Evolutionary conservation across 2,797 vertebrate species (phyloP), one percentile per base, ranked within the genome.

Genomic region (Coluber constrictor): DNA sequence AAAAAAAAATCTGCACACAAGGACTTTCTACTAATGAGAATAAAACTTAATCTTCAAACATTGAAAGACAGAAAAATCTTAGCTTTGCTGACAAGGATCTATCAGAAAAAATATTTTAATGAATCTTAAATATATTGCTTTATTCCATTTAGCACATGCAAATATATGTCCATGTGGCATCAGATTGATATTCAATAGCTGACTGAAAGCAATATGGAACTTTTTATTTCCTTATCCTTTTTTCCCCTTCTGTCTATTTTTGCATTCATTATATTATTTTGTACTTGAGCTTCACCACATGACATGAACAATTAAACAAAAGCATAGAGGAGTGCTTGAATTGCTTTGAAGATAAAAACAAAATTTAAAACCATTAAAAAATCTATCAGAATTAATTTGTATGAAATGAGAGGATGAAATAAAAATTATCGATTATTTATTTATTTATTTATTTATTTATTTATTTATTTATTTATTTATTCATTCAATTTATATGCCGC

Each of bases 211-310:
- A 93, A 90, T 90, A 66, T 57, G 25, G 23, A 89, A 18, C 60
- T 63, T 91, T 29, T 88, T 63, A n/a, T 87, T 89, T 55, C 86
- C 5, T 12, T 57, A 56, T 90, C 87, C 56, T 32, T 55, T 88
- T 91, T 54, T 59, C 47, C 7, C 7, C 56, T n/a, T 87, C 54
- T 29, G 6, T 66, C 70, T 59, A 25, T 51, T 93, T 89, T 43
- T 56, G 57, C 90, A 92, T 90, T 94, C 56, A 94, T 92, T 94
- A 90, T 86, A 57, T 92, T 63, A 63, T 83, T 92, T 90, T 60
- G 13, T 37, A 86, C 23, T 25, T 88, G 32, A 83, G 91, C 25
- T 92, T 86, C 90, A 57, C 2, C 15, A 91, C 59, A 63, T 23
- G 37, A 88, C 32, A 90, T 90, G 47, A 92, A 90, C 88, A 91